Conservation (phyloP, 2,113 vertebrate genomes). For the Neopipo cinnamomea region DNA sequence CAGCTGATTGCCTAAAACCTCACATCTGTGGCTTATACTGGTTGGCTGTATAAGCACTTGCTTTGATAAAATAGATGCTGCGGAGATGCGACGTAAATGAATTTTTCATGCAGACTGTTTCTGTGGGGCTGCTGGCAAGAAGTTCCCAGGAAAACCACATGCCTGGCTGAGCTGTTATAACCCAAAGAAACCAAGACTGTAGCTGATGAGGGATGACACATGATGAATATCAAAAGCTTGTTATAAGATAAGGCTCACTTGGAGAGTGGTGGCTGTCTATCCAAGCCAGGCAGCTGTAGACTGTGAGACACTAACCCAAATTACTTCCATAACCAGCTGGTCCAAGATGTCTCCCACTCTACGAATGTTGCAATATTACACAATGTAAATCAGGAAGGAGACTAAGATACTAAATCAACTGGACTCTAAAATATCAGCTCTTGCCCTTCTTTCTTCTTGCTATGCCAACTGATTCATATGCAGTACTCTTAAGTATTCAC, state of each 20-base stretch:
- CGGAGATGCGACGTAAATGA: constrained; percentile 10
- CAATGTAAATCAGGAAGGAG: neutral
- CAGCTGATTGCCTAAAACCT: constrained; percentile 40
- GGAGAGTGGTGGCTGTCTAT: neutral
- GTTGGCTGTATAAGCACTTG: neutral
- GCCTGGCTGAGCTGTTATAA: neutral
- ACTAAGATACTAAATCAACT: neutral
- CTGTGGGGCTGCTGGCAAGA: neutral
- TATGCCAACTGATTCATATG: constrained; percentile 5
- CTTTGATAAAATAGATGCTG: constrained; percentile 52
- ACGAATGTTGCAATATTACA: neutral
- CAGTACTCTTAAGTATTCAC: neutral
- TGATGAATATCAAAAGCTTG: neutral
- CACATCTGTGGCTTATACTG: constrained; percentile 16
- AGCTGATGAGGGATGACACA: neutral
- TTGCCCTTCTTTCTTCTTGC: neutral
- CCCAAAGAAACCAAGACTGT: neutral
- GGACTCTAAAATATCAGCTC: neutral
- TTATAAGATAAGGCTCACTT: neutral
- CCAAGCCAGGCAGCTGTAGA: neutral
- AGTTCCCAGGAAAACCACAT: neutral
- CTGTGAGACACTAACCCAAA: neutral
- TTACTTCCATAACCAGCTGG: neutral
- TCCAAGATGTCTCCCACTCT: neutral
- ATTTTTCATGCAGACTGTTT: constrained; percentile 42